Base-by-base conservation (phyloP, 2,888 invertebrate genomes). In the Dermolepida albohirtum region DNA sequence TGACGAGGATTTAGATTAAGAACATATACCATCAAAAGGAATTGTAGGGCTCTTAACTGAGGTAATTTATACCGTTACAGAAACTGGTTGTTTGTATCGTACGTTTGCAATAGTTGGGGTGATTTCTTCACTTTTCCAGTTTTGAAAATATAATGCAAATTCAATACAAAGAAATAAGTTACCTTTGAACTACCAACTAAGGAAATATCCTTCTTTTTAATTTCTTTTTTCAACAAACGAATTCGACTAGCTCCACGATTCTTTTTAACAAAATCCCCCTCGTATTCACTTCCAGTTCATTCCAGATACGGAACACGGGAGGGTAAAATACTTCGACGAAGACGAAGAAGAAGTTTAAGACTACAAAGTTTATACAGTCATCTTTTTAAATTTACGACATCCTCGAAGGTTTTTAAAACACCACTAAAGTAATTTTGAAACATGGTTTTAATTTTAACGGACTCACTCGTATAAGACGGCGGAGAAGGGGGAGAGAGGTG, bases 381-480 rank as follows among this genome's bases (percentile, higher is more conserved):
- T 82, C 81, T 81, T 82, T 82, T 79, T 80, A 80, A 82, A 82
- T 82, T 82, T 81, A 81, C 80, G 80, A 79, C 80, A 80, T 81
- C 80, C 80, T 81, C 77, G 77, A 79, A 77, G 79, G 77, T 81
- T 81, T 80, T 81, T 80, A 80, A 81, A 81, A 81, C 80, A 81
- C 78, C 81, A 78, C 81, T 79, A 78, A 80, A 80, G 81, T 82
- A 82, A 82, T 82, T 82, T 82, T 80, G 80, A 82, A 81, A 82
- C 82, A 82, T 80, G 81, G 81, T 82, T 82, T 82, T 82, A 82
- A 82, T 82, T 82, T 82, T 80, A 80, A 79, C 78, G 77, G 76
- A 77, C 51, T 43, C 59, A 29, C 44, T 62, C 47, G 47, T 44
- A 47, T 47, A 47, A 62, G 47, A 43, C 34, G 16, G n/a, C n/a